Evolutionary conservation across 2,113 vertebrate species (phyloP).

Genomic region (Willisornis vidua): DNA sequence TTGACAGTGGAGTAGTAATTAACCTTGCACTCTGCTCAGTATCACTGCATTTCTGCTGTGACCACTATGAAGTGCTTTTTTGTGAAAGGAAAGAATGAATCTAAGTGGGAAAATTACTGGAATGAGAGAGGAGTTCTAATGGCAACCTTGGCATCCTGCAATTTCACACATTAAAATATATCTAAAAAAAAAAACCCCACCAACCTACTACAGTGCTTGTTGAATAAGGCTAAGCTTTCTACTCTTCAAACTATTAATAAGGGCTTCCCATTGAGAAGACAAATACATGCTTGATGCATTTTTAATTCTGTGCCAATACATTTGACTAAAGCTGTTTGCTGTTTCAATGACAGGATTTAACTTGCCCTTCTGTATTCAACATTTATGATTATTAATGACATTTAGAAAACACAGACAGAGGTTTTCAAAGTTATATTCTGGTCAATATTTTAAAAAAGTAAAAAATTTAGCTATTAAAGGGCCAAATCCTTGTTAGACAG

Average conservation of each 20-base stretch:
- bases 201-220: conserved; percentile 66
- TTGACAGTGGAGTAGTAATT: conserved; percentile 63
- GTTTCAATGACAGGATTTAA: conserved; percentile 86
- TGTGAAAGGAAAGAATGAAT: conserved; percentile 63
- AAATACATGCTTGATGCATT: conserved; percentile 85
- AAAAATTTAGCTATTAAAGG: background rate
- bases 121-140: conserved; percentile 78
- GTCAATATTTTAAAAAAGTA: background rate
- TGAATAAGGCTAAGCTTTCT: conserved; percentile 80
- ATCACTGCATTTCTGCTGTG: conserved; percentile 56
- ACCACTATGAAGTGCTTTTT: conserved; percentile 68
- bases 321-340: conserved; percentile 87
- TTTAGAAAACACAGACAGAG: conserved; percentile 70
- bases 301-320: conserved; percentile 87
- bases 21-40: conserved; percentile 52
- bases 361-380: conserved; percentile 77
- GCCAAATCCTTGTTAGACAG: background rate
- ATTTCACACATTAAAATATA: conserved; percentile 84
- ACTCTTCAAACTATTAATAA: conserved; percentile 85
- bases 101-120: conserved; percentile 77
- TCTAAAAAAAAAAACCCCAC: conserved; percentile 43
- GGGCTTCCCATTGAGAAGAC: conserved; percentile 83
- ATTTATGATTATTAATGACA: conserved; percentile 78
- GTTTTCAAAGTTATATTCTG: conserved; percentile 58
- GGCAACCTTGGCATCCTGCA: conserved; percentile 78